phyloP scores from a whole-genome alignment of 2,888 invertebrate genomes.

The Sarcophaga caerulescens region DNA sequence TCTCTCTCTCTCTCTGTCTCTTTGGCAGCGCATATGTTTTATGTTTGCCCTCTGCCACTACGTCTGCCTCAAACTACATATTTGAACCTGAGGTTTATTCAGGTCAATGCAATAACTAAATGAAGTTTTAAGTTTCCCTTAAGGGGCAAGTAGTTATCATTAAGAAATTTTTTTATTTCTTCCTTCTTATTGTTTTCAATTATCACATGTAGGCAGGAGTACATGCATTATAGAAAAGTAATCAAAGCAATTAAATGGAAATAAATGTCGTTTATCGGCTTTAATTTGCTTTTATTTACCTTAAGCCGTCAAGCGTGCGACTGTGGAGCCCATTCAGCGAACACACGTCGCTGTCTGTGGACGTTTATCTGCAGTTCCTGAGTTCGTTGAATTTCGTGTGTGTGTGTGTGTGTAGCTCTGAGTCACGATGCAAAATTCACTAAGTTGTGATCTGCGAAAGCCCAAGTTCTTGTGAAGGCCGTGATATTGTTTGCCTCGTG shows the following conservation, averaged over 20 bases:
- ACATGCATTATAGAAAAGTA: not conserved
- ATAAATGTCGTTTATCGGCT: constrained; percentile 13
- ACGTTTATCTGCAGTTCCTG: no score
- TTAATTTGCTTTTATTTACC: not conserved
- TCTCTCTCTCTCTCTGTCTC: not conserved
- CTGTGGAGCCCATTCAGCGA: no score
- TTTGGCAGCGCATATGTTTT: constrained; percentile 16
- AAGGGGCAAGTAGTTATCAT: not conserved
- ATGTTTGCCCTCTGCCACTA: constrained; percentile 1
- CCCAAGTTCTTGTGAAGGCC: no score
- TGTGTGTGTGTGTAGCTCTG: no score
- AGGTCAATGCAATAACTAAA: constrained; percentile 25
- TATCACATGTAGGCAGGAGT: no score
- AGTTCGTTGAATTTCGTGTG: no score
- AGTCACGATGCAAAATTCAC: no score
- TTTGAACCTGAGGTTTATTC: constrained; percentile 9
- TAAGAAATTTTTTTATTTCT: not conserved
- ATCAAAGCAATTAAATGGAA: constrained; percentile 31
- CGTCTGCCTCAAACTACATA: not conserved
- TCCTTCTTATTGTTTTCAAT: no score
- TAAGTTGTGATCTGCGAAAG: no score
- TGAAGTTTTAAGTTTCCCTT: not conserved
- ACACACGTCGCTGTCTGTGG: no score
- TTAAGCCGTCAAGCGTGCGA: no score
- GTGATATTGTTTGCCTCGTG: no score